Percentiles rank a stretch among this genome's conserved stretches.
phyloP scores from a whole-genome alignment of 2,888 invertebrate species.

The Epirrhoe tristata region DNA sequence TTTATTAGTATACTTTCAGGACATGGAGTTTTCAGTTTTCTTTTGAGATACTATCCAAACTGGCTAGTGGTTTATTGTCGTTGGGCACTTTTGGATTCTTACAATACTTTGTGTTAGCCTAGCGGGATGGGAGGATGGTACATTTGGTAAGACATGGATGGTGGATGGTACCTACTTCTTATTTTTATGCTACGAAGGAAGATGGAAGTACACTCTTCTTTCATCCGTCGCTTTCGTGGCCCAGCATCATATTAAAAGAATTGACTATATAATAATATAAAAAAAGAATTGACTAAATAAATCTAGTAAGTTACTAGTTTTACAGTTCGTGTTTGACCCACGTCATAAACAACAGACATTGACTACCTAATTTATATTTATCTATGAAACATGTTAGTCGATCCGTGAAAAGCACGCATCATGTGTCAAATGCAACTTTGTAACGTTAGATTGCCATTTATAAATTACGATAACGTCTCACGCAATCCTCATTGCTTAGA shows the following conservation, averaged over 20 bases:
- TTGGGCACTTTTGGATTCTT: not conserved
- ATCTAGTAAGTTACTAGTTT: too few relatives aligned
- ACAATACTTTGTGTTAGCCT: not conserved
- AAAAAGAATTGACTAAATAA: too few relatives aligned
- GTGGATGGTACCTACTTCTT: too few relatives aligned
- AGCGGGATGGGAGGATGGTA: too few relatives aligned
- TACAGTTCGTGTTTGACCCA: not conserved
- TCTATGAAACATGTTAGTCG: slow-evolving; percentile 9
- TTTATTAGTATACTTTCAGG: slow-evolving; percentile 58
- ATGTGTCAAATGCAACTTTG: slow-evolving; percentile 31
- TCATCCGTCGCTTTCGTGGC: too few relatives aligned
- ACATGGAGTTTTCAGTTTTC: slow-evolving; percentile 45
- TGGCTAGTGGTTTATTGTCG: slow-evolving; percentile 19
- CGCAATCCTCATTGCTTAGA: not conserved
- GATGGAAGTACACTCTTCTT: too few relatives aligned
- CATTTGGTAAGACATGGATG: too few relatives aligned
- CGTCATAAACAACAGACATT: not conserved
- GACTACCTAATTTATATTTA: slow-evolving; percentile 3
- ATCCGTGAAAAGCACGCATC: slow-evolving; percentile 34
- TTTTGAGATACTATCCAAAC: slow-evolving; percentile 43
- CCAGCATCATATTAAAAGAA: too few relatives aligned
- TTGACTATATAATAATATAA: too few relatives aligned
- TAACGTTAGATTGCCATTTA: not conserved
- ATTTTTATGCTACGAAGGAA: too few relatives aligned
- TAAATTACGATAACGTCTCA: slow-evolving; percentile 2